phyloP scores from a whole-genome alignment of 2,113 vertebrate species.

The Neopipo cinnamomea region DNA sequence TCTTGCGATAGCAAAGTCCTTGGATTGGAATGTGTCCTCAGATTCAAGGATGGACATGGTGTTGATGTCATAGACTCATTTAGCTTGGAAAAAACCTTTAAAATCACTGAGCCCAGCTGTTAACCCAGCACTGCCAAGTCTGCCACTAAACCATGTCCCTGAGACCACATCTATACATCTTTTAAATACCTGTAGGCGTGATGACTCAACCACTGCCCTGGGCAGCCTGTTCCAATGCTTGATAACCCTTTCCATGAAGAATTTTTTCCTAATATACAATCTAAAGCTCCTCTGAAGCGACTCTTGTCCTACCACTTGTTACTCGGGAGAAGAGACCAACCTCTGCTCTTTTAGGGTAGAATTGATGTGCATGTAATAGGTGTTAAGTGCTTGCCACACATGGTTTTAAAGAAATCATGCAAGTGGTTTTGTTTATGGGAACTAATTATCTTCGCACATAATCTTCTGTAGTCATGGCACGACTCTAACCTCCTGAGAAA shows the following conservation, averaged over 20 bases:
- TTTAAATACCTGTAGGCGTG: background rate
- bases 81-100: background rate
- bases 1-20: background rate
- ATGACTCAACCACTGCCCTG: background rate
- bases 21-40: background rate
- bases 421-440: background rate
- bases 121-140: background rate
- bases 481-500: background rate
- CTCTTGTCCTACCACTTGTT: background rate
- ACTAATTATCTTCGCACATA: background rate
- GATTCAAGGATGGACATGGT: background rate
- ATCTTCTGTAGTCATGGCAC: background rate
- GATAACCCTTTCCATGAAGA: background rate
- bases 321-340: background rate
- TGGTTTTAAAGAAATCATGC: background rate
- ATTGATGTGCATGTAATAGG: background rate
- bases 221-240: background rate
- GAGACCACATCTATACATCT: background rate
- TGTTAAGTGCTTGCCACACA: background rate
- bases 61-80: background rate
- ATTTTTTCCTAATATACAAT: background rate
- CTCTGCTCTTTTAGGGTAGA: background rate
- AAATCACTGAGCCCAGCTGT: background rate
- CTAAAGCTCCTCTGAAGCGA: background rate
- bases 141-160: no score